phyloP scores from a whole-genome alignment of 2,113 vertebrate genomes.

The Pan paniscus region DNA sequence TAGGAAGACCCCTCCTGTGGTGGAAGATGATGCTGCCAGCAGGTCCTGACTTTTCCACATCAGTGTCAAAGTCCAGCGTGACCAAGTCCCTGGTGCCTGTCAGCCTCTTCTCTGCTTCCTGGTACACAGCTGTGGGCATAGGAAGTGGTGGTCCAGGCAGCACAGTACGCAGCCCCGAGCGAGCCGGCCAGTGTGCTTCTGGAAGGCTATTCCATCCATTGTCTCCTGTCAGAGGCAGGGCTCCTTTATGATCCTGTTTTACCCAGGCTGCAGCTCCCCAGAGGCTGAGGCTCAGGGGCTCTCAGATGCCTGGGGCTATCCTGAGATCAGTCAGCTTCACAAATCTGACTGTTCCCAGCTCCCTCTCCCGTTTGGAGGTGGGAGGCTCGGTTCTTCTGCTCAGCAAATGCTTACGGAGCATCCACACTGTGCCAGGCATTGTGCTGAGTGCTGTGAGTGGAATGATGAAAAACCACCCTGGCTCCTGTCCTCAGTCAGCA shows the following conservation, averaged over 20 bases:
- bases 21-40: not conserved
- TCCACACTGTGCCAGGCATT: too few species aligned
- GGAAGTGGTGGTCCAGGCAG: not conserved
- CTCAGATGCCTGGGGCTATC: not conserved
- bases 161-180: not conserved
- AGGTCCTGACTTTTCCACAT: not conserved
- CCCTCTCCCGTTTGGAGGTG: not conserved
- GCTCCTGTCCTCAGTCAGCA: too few species aligned
- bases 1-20: not conserved
- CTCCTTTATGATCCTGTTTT: not conserved
- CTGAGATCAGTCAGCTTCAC: not conserved
- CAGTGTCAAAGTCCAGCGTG: not conserved
- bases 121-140: not conserved
- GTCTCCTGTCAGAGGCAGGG: not conserved
- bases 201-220: not conserved
- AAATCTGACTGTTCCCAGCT: not conserved
- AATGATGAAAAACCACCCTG: rapidly evolving
- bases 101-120: not conserved
- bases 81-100: rapidly evolving
- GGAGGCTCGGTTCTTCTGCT: not conserved
- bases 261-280: not conserved
- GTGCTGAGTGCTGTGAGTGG: not conserved
- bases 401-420: too few species aligned
- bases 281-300: too few species aligned
- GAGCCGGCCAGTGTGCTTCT: not conserved